Conservation (phyloP, 2,888 invertebrate genomes). For the Tenthredo livida region DNA sequence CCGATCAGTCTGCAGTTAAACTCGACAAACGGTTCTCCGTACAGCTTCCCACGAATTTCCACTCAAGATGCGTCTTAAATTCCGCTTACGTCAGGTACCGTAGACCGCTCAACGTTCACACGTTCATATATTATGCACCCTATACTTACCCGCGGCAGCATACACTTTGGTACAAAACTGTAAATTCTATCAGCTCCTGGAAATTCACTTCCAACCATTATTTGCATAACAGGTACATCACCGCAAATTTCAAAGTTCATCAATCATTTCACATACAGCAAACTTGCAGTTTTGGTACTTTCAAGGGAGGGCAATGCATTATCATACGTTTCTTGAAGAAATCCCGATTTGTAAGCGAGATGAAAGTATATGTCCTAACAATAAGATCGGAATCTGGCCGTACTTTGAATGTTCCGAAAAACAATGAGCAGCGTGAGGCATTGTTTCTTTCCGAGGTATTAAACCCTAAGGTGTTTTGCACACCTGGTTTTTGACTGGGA, state of each 20-base stretch:
- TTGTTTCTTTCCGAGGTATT: background rate
- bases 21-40: slow-evolving; percentile 44
- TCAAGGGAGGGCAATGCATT: background rate
- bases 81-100: slow-evolving; percentile 49
- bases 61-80: slow-evolving; percentile 45
- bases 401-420: slow-evolving; percentile 9
- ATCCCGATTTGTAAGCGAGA: slow-evolving; percentile 6
- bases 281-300: background rate
- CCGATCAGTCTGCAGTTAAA: slow-evolving; percentile 47
- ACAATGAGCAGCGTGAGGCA: background rate
- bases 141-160: slow-evolving; percentile 8
- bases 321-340: background rate
- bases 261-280: background rate
- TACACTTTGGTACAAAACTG: slow-evolving; percentile 4
- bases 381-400: background rate
- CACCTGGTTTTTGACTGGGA: background rate
- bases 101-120: slow-evolving; percentile 15
- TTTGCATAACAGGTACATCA: background rate
- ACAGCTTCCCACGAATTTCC: slow-evolving; percentile 50
- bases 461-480: slow-evolving; percentile 34
- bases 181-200: slow-evolving; percentile 28
- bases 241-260: background rate
- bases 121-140: slow-evolving; percentile 2
- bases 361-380: slow-evolving; percentile 22
- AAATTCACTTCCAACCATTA: slow-evolving; percentile 9